Evolutionary conservation across 2,113 vertebrate species (phyloP).

Genomic region (Albula goreensis): DNA sequence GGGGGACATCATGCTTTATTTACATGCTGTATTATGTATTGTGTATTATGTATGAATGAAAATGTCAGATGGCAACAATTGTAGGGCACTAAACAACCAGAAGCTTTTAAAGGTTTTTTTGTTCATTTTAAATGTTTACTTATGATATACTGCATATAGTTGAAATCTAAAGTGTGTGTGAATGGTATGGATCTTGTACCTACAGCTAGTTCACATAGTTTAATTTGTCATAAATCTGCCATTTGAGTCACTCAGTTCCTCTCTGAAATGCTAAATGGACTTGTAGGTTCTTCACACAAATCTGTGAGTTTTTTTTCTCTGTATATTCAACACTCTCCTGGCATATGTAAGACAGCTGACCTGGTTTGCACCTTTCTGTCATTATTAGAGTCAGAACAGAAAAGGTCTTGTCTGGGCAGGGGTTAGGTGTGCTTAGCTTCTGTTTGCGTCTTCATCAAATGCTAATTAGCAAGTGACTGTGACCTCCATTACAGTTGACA

Average conservation of each 20-base stretch:
- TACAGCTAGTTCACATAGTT: not conserved
- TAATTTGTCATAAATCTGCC: not conserved
- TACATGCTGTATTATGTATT: too few relatives aligned
- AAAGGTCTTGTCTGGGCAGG: not conserved
- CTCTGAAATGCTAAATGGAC: conserved; percentile 1
- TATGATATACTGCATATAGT: not conserved
- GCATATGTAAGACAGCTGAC: not conserved
- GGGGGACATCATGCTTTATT: too few relatives aligned
- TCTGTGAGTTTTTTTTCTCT: not conserved
- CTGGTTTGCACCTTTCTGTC: not conserved
- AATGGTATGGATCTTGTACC: not conserved
- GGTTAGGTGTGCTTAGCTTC: not conserved
- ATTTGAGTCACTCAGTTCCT: not conserved
- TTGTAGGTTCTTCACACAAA: conserved; percentile 12
- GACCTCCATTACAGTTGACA: not conserved
- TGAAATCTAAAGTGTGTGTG: not conserved
- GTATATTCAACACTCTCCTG: not conserved
- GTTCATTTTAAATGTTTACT: too few relatives aligned
- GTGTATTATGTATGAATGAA: too few relatives aligned
- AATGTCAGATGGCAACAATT: too few relatives aligned
- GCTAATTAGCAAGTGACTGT: conserved; percentile 22
- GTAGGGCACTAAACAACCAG: too few relatives aligned
- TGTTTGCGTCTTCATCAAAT: conserved; percentile 19
- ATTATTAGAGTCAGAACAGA: not conserved
- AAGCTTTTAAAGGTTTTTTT: too few relatives aligned